phyloP scores from a whole-genome alignment of 37 sponge, comb jelly and placozoan genomes.

The Spongia lamella region DNA sequence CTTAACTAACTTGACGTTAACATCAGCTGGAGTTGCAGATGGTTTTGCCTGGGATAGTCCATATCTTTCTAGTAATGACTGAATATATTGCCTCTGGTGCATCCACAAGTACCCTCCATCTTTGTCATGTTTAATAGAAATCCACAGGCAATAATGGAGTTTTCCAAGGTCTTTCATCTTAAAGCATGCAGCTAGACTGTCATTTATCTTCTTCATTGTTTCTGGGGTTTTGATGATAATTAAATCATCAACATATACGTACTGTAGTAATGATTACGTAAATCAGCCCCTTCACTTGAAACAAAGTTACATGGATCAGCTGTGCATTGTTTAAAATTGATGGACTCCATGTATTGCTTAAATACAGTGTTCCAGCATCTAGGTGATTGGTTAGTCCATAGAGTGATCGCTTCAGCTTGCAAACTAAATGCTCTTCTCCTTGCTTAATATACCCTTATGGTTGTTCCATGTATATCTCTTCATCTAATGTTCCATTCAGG shows the following conservation, averaged over 20 bases:
- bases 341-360: slow-evolving; percentile 9
- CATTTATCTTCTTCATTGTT: neutral
- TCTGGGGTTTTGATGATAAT: slow-evolving; percentile 2
- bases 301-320: slow-evolving; percentile 36
- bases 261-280: too few species aligned
- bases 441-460: slow-evolving; percentile 35
- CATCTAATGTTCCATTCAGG: slow-evolving; percentile 43
- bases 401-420: slow-evolving; percentile 50
- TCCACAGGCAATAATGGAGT: slow-evolving; percentile 3
- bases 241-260: slow-evolving; percentile 7
- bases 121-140: too few species aligned
- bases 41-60: too few species aligned
- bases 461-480: slow-evolving; percentile 58
- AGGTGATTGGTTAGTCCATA: slow-evolving; percentile 53
- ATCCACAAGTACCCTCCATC: too few species aligned
- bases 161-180: slow-evolving; percentile 1
- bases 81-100: too few species aligned
- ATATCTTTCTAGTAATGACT: too few species aligned
- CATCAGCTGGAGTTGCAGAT: too few species aligned
- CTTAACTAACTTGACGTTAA: too few species aligned
- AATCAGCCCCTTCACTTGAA: neutral
- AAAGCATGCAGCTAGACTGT: neutral
- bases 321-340: slow-evolving; percentile 12
- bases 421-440: slow-evolving; percentile 42
- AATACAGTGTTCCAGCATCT: slow-evolving; percentile 40